Base-by-base conservation (phyloP, 2,113 vertebrate species). In the Scartelaos histophorus region DNA sequence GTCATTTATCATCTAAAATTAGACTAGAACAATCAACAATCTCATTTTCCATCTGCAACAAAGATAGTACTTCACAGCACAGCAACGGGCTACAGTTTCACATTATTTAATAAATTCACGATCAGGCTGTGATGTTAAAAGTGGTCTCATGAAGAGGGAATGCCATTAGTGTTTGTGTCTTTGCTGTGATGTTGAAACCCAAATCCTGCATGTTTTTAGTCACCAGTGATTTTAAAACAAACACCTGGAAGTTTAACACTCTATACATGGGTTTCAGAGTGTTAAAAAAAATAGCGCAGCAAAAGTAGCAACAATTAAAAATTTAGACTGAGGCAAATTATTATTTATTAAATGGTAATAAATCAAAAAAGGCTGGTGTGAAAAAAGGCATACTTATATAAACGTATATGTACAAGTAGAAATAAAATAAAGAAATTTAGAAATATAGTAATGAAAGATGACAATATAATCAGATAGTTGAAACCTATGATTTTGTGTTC, bases 1-100 rank as follows among this genome's bases (percentile, higher is more conserved):
- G 45, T 66, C 22, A 66, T 15, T 75, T 66, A 71, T 46, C 45
- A 47, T 66, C 47, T 6, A 67, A 56, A 74, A 74, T 70, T 11
- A 46, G 65, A 66, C 21, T 16, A 66, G 1, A 62, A 61, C 51
- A 61, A 66, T 61, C 10, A 22, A 13, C 17, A 6, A 64, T 70
- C 21, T 58, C 17, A 16, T 60, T 69, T 64, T 43, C 11, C 54
- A 25, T 7, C 38, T 65, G 11, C 62, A 43, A 58, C n/a, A 25
- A 56, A 66, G 62, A 49, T 70, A 49, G 56, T 13, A n/a, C 2
- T 47, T 21, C 67, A 60, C 15, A n/a, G 24, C 13, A 21, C 17
- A 45, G 11, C 21, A 21, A 24, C 21, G 3, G 21, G n/a, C n/a
- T 66, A 38, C 35, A 43, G 58, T 57, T 61, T 75, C 11, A 2